These are phyloP conservation scores for Turritopsis dohrnii DNA, from an alignment of 30 jellyfish, hydroid and myxozoan species.

Conservation along the genomic window DNA sequence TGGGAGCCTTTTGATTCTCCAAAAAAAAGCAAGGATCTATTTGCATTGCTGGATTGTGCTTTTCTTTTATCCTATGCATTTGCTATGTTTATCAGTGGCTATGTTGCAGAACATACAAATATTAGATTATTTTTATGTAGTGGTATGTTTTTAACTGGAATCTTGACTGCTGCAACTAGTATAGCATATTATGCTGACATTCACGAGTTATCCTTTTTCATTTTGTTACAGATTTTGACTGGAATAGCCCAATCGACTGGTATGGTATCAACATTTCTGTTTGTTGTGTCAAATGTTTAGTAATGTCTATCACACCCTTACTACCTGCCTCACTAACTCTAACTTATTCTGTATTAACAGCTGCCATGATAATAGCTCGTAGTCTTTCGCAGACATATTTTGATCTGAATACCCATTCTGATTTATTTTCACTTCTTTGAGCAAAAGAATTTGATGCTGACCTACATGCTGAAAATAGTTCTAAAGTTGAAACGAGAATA, in stretches of 20 bases:
- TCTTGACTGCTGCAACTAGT: slow-evolving; percentile 63
- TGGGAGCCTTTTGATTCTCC: slow-evolving; percentile 87
- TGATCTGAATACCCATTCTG: no score
- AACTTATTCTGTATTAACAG: no score
- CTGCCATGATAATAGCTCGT: no score
- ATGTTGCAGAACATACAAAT: slow-evolving; percentile 93
- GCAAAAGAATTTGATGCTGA: no score
- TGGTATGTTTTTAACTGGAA: slow-evolving; percentile 88
- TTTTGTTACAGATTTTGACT: slow-evolving; percentile 36
- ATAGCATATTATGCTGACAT: slow-evolving; percentile 74
- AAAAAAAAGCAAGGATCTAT: slow-evolving; percentile 61
- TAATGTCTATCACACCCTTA: no score
- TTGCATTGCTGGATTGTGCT: slow-evolving; percentile 87
- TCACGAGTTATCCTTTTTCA: slow-evolving; percentile 57
- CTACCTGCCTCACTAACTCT: no score
- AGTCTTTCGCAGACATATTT: no score
- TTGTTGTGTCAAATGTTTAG: no score
- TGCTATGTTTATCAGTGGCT: slow-evolving; percentile 95
- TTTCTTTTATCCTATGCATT: slow-evolving; percentile 82
- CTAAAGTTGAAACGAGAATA: no score
- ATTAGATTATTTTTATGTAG: slow-evolving; percentile 52
- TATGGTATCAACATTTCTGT: no score
- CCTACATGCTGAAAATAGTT: no score
- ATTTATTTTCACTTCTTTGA: no score
- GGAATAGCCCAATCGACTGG: slow-evolving; percentile 39